Evolutionary conservation across 2,113 vertebrate genomes (phyloP).

Genomic region (Gobio gobio): DNA sequence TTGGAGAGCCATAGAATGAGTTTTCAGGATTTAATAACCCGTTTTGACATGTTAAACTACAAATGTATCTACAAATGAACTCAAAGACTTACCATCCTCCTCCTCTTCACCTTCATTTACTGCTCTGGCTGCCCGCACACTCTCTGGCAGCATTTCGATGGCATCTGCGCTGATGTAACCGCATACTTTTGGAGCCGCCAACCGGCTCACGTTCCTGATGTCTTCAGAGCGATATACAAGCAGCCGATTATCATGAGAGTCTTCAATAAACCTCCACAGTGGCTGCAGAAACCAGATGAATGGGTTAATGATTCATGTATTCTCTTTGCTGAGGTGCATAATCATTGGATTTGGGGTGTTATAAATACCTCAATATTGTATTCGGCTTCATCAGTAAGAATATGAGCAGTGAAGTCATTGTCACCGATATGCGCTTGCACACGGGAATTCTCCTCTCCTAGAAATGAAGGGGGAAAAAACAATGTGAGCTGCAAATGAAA

Average conservation of each 20-base stretch:
- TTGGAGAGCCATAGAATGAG: background rate
- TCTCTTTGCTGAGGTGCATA: background rate
- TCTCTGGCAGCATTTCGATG: constrained; percentile 73
- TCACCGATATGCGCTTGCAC: constrained; percentile 92
- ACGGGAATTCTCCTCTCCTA: constrained; percentile 91
- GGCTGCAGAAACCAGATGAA: constrained; percentile 70
- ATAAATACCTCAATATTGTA: constrained; percentile 91
- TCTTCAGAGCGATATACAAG: constrained; percentile 92
- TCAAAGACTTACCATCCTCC: constrained; percentile 47
- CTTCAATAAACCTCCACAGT: constrained; percentile 88
- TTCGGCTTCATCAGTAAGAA: constrained; percentile 86
- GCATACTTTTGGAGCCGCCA: constrained; percentile 89
- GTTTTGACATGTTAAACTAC: background rate
- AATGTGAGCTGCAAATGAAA: too few species aligned
- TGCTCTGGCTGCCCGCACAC: constrained; percentile 43
- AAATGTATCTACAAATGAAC: background rate
- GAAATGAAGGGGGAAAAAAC: background rate
- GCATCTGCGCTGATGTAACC: constrained; percentile 83
- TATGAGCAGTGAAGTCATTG: constrained; percentile 87
- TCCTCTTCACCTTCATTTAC: constrained; percentile 57
- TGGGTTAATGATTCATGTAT: background rate
- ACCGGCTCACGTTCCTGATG: constrained; percentile 87
- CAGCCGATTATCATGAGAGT: constrained; percentile 80
- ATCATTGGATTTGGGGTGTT: background rate
- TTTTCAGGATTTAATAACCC: background rate